These are phyloP conservation scores for Colletes latitarsis DNA, from an alignment of 1,140 invertebrate genomes.

Conservation along the genomic window DNA sequence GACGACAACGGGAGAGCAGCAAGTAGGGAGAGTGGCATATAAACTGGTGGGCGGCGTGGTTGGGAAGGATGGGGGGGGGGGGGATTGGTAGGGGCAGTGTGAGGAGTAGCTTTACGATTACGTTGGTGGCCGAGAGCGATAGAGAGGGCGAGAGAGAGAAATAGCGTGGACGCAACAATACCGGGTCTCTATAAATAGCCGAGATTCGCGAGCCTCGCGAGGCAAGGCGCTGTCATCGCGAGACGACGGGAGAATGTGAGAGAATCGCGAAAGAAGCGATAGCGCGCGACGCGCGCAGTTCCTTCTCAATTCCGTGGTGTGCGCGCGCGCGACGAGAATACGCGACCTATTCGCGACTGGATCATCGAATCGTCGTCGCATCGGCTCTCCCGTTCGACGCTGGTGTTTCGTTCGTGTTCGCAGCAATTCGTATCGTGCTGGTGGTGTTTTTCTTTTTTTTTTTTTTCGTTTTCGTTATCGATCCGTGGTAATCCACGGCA, in stretches of 20 bases:
- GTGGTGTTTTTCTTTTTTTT: not conserved
- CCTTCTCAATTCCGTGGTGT: not conserved
- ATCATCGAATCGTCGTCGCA: not conserved
- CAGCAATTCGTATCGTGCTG: not conserved
- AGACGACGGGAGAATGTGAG: slow-evolving; percentile 22
- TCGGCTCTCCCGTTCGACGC: not conserved
- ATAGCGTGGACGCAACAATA: slow-evolving; percentile 48
- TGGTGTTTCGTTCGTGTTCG: not conserved
- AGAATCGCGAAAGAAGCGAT: slow-evolving; percentile 9
- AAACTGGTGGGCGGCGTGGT: not conserved
- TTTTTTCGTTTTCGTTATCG: not conserved
- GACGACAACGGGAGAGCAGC: not conserved
- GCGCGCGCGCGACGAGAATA: not conserved
- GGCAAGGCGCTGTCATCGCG: slow-evolving; percentile 35
- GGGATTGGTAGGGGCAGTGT: too few species aligned
- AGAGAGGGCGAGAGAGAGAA: not conserved
- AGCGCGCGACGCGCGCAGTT: slow-evolving; percentile 25
- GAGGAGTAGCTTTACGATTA: slow-evolving; percentile 1
- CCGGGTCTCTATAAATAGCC: slow-evolving; percentile 63
- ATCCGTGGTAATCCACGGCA: not conserved
- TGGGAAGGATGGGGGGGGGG: too few species aligned
- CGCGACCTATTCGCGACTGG: not conserved
- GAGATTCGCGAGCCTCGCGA: slow-evolving; percentile 21
- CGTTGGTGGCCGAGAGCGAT: not conserved
- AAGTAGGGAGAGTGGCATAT: not conserved